These are phyloP conservation scores for Leguminivora glycinivorella DNA, from an alignment of 1,140 invertebrate species.

Conservation along the genomic window DNA sequence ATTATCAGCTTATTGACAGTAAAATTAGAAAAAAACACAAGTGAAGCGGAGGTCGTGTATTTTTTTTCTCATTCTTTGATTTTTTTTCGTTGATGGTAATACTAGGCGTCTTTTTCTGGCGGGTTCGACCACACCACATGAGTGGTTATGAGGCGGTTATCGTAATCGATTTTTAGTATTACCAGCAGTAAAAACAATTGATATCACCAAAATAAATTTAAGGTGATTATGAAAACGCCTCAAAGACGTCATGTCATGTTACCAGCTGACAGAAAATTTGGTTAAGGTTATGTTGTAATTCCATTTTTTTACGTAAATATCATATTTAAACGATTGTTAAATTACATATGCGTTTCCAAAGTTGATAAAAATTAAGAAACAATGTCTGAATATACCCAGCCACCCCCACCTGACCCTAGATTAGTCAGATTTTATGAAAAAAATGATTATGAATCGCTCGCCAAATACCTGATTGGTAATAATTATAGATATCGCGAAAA, in stretches of 20 bases:
- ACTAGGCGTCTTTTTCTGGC: constrained; percentile 24
- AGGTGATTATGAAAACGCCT: not conserved
- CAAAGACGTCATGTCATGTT: constrained; percentile 18
- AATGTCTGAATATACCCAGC: constrained; percentile 55
- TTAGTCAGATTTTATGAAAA: constrained; percentile 71
- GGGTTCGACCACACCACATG: constrained; percentile 9
- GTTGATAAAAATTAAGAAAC: constrained; percentile 19
- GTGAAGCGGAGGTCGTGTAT: constrained; percentile 72
- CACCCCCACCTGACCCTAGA: constrained; percentile 59
- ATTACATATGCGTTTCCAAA: constrained; percentile 8
- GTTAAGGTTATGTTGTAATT: constrained; percentile 6
- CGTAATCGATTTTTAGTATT: constrained; percentile 17
- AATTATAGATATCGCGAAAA: constrained; percentile 86
- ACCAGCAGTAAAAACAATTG: not conserved
- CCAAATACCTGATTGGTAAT: constrained; percentile 84
- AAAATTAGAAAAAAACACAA: constrained; percentile 78
- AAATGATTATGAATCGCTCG: constrained; percentile 80
- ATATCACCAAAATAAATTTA: not conserved
- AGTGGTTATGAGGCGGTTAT: constrained; percentile 1
- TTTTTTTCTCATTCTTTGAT: constrained; percentile 65
- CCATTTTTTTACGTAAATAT: not conserved
- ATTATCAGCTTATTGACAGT: constrained; percentile 73
- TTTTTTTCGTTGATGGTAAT: constrained; percentile 41
- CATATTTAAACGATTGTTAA: constrained; percentile 1
- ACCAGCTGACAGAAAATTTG: constrained; percentile 18